phyloP scores from a whole-genome alignment of 2,113 vertebrate genomes.

The Plestiodon gilberti region DNA sequence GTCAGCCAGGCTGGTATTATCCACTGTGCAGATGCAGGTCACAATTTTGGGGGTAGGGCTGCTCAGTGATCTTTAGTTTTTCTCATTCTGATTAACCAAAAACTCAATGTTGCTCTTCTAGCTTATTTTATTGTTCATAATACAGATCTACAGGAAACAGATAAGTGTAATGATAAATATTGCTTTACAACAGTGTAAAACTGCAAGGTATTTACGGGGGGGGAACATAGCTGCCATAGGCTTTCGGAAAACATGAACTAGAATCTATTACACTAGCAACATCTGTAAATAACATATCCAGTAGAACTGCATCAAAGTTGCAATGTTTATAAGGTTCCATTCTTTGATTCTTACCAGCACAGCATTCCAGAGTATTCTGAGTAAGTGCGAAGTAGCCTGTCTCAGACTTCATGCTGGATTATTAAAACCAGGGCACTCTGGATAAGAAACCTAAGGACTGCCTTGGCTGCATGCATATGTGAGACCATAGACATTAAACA shows the following conservation, averaged over 20 bases:
- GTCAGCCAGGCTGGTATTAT: neutral
- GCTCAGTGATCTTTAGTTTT: neutral
- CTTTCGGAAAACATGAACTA: neutral
- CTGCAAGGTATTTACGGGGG: neutral
- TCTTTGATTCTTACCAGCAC: neutral
- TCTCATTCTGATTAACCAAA: neutral
- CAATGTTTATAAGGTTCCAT: neutral
- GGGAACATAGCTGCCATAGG: neutral
- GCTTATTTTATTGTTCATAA: slow-evolving; percentile 14
- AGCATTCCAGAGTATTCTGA: neutral
- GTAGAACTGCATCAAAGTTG: neutral
- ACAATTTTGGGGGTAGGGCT: neutral
- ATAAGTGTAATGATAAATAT: slow-evolving; percentile 1
- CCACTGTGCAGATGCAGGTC: neutral
- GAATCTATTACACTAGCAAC: neutral
- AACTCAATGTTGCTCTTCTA: neutral
- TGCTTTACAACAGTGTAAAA: slow-evolving; percentile 27
- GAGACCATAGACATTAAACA: neutral
- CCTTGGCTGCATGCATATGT: neutral
- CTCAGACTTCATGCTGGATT: neutral
- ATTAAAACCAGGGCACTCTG: neutral
- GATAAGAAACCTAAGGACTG: neutral
- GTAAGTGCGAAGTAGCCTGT: neutral
- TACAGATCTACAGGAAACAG: slow-evolving; percentile 24
- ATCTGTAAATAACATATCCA: slow-evolving; percentile 1